Conservation (phyloP, 2,113 vertebrate species). For the Acrocephalus kingi region DNA sequence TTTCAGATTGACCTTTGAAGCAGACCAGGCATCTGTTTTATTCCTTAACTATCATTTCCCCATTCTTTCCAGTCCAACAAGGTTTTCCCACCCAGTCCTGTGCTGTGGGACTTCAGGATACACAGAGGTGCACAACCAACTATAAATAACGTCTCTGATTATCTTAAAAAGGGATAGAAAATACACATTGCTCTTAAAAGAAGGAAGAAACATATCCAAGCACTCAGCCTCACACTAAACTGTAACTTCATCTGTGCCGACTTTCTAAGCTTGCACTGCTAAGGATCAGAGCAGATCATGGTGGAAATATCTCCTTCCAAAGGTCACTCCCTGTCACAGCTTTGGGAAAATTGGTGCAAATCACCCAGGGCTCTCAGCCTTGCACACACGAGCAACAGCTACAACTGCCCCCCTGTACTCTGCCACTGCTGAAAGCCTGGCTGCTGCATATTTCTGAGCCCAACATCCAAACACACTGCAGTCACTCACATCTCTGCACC, state of each 20-base stretch:
- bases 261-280: neutral
- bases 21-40: neutral
- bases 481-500: neutral
- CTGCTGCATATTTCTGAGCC: neutral
- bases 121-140: conserved; percentile 51
- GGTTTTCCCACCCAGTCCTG: conserved; percentile 23
- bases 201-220: conserved; percentile 45
- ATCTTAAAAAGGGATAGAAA: conserved; percentile 49
- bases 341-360: neutral
- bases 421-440: neutral
- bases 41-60: neutral
- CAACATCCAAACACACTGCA: neutral
- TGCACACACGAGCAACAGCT: neutral
- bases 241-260: conserved; percentile 36
- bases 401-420: neutral
- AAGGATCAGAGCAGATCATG: conserved; percentile 21
- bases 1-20: neutral
- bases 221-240: conserved; percentile 53
- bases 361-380: neutral
- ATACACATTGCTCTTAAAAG: conserved; percentile 27
- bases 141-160: conserved; percentile 48
- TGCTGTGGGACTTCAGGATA: conserved; percentile 45
- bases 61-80: conserved; percentile 22
- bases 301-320: conserved; percentile 29
- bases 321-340: neutral